These are phyloP conservation scores for Mercenaria mercenaria DNA, from an alignment of 1,140 invertebrate species.

Conservation along the genomic window DNA sequence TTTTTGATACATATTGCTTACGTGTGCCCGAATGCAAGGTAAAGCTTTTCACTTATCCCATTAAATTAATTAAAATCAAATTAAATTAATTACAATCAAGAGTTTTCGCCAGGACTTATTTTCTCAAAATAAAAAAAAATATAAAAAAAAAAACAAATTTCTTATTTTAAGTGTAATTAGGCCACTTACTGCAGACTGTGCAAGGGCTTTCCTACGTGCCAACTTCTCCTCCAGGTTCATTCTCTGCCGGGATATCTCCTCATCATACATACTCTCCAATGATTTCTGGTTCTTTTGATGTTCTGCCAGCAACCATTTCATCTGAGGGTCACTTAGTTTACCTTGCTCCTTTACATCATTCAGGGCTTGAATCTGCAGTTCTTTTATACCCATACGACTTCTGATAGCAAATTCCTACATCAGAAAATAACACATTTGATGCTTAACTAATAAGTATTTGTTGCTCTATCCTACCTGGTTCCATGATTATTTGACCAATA, in stretches of 20 bases:
- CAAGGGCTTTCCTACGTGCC: constrained; percentile 79
- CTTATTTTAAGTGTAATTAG: too few relatives aligned
- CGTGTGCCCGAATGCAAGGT: too few relatives aligned
- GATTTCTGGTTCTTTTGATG: constrained; percentile 81
- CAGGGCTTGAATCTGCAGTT: constrained; percentile 78
- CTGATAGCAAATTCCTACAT: constrained; percentile 82
- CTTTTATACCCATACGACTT: constrained; percentile 81
- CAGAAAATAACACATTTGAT: constrained; percentile 9
- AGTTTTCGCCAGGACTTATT: too few relatives aligned
- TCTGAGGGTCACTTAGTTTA: constrained; percentile 78
- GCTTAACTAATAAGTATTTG: too few relatives aligned
- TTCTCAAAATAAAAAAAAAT: too few relatives aligned
- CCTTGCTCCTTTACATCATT: constrained; percentile 74
- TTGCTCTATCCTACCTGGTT: too few relatives aligned
- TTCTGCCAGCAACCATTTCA: constrained; percentile 84
- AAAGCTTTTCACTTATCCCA: too few relatives aligned
- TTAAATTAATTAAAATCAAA: too few relatives aligned
- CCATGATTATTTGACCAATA: too few relatives aligned
- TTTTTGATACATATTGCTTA: too few relatives aligned
- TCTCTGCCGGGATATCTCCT: constrained; percentile 83
- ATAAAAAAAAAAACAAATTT: too few relatives aligned
- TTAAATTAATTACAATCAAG: too few relatives aligned
- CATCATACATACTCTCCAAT: constrained; percentile 82
- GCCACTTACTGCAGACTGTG: constrained; percentile 81
- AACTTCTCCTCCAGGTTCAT: constrained; percentile 84